Percentiles rank a stretch among this genome's conserved stretches.
phyloP scores from a whole-genome alignment of 2,113 vertebrate genomes.

The Zingel zingel region DNA sequence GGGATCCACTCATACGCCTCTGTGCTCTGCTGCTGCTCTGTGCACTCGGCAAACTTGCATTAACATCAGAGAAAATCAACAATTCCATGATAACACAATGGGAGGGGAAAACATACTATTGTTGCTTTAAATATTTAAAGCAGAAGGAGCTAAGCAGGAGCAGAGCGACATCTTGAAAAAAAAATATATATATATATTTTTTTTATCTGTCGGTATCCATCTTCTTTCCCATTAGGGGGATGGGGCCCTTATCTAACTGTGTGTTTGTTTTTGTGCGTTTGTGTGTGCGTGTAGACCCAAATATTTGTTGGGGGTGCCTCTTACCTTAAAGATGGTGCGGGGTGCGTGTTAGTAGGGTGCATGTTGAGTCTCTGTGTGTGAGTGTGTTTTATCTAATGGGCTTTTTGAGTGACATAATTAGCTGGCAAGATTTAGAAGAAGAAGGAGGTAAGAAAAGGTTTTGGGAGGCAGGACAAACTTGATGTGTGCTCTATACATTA shows the following conservation, averaged over 20 bases:
- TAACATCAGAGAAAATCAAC: slow-evolving; percentile 51
- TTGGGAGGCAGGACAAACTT: slow-evolving; percentile 55
- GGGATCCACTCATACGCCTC: slow-evolving; percentile 20
- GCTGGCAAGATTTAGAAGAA: slow-evolving; percentile 43
- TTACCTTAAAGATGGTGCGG: slow-evolving; percentile 50
- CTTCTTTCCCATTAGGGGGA: slow-evolving; percentile 68
- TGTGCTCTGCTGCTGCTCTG: slow-evolving; percentile 10
- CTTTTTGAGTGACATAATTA: slow-evolving; percentile 78
- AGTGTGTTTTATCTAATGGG: slow-evolving; percentile 68
- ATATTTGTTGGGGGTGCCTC: slow-evolving; percentile 51
- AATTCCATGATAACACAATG: slow-evolving; percentile 52
- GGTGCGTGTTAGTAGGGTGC: slow-evolving; percentile 57
- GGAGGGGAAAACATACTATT: slow-evolving; percentile 27
- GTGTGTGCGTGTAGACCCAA: slow-evolving; percentile 38
- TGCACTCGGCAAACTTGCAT: slow-evolving; percentile 35
- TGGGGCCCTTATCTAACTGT: slow-evolving; percentile 50
- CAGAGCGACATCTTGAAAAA: slow-evolving; percentile 72
- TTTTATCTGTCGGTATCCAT: slow-evolving; percentile 72
- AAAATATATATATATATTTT: slow-evolving; percentile 28
- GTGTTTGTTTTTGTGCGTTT: slow-evolving; percentile 43
- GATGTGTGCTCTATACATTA: slow-evolving; percentile 70
- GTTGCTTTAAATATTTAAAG: slow-evolving; percentile 79
- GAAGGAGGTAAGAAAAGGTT: slow-evolving; percentile 25
- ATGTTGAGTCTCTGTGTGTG: slow-evolving; percentile 30
- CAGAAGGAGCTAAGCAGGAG: slow-evolving; percentile 53